phyloP scores from a whole-genome alignment of 2,888 invertebrate species.

The Tortrix viridana region DNA sequence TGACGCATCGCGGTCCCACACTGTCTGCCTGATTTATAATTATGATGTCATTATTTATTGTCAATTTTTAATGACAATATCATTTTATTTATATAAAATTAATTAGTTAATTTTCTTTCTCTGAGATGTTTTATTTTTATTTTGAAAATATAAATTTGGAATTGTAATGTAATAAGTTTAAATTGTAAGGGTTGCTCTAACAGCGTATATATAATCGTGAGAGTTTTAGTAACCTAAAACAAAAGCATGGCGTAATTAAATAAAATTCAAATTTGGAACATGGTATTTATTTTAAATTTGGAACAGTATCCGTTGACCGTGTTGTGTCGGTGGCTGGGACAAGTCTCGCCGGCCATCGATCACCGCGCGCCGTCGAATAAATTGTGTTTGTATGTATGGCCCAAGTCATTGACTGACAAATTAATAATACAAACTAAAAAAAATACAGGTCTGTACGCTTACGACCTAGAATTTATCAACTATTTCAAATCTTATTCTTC shows the following conservation, averaged over 20 bases:
- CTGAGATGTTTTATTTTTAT: no score
- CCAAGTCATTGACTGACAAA: slow-evolving; percentile 44
- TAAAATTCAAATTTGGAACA: slow-evolving; percentile 57
- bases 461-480: background rate
- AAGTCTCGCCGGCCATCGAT: slow-evolving; percentile 73
- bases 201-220: background rate
- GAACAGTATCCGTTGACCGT: slow-evolving; percentile 68
- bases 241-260: slow-evolving; percentile 55
- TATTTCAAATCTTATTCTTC: no score
- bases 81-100: slow-evolving; percentile 22
- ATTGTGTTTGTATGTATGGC: slow-evolving; percentile 59
- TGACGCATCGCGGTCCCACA: slow-evolving; percentile 69
- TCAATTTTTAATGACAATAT: slow-evolving; percentile 40
- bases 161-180: no score
- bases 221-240: slow-evolving; percentile 31
- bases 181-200: no score
- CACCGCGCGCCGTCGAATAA: slow-evolving; percentile 75
- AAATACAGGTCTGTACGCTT: background rate
- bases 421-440: slow-evolving; percentile 1
- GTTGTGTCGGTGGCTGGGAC: slow-evolving; percentile 63
- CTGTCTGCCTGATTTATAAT: slow-evolving; percentile 70
- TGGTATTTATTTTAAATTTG: slow-evolving; percentile 59
- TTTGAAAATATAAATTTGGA: no score
- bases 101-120: background rate
- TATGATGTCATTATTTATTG: slow-evolving; percentile 59